Evolutionary conservation across 2,113 vertebrate genomes (phyloP).

Genomic region (Cottus gobio): DNA sequence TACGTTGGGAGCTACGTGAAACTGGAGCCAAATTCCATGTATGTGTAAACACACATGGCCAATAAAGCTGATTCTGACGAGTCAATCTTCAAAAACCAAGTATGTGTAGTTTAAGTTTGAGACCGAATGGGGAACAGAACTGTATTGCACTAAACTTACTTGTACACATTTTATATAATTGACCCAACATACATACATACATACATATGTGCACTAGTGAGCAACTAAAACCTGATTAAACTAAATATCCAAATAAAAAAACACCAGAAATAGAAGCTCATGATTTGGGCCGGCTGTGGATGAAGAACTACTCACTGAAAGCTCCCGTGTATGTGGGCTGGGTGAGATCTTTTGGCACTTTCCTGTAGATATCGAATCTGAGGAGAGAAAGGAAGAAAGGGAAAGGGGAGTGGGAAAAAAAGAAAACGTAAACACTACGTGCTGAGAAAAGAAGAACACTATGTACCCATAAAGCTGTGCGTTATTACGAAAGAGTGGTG

Average conservation of each 20-base stretch:
- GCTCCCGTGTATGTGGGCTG: slow-evolving; percentile 99
- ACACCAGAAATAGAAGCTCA: not conserved
- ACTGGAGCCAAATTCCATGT: no score
- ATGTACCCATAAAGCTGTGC: slow-evolving; percentile 76
- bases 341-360: slow-evolving; percentile 99
- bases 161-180: not conserved
- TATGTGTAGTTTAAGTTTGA: not conserved
- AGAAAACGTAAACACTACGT: slow-evolving; percentile 71
- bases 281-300: not conserved
- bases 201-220: no score
- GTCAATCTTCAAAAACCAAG: not conserved
- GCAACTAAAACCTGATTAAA: not conserved
- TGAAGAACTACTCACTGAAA: slow-evolving; percentile 91
- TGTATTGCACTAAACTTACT: not conserved
- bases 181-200: not conserved
- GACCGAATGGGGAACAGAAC: not conserved
- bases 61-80: no score
- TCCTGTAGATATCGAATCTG: slow-evolving; percentile 99
- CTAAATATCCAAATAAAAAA: slow-evolving; percentile 4
- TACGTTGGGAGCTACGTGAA: no score
- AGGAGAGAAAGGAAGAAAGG: slow-evolving; percentile 47
- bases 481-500: slow-evolving; percentile 72
- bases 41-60: no score
- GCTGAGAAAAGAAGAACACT: slow-evolving; percentile 75
- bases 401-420: slow-evolving; percentile 23